Evolutionary conservation across 2,113 vertebrate genomes (phyloP), one percentile per base, ranked within the genome.

Genomic region (Chaetorhynchus papuensis): DNA sequence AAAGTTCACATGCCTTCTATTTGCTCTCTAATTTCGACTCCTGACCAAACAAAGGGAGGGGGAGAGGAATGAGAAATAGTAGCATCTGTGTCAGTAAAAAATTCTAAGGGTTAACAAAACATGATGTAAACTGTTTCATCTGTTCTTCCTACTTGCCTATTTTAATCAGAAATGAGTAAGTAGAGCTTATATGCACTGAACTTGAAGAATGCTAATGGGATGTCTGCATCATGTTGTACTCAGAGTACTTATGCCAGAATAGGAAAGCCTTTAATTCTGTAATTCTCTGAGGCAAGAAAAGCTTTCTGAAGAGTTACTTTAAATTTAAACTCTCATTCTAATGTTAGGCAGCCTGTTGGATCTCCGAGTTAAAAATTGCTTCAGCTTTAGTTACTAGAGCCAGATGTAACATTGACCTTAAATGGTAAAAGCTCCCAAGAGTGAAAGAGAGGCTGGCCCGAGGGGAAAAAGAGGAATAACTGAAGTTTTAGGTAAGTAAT

Each of bases 401-500:
- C 98, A 98, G 98, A 98, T 98, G 98, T 98, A 99, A 98, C 98
- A 98, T 99, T 99, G 99, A 99, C 99, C 99, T 99, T 99, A 99
- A 99, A 99, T 99, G 99, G 99, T 99, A 99, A 99, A 99, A 99
- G 99, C 99, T 99, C 99, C 99, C 98, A 98, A 98, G 99, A 99
- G 99, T 99, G 98, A 98, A 98, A 98, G 98, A 98, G 99, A 99
- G 98, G 98, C 98, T 99, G 98, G 98, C 98, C 98, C 96, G 97
- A 97, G 97, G 97, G 97, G 97, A 96, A 97, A 97, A 98, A 98
- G 97, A 97, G 95, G 97, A 98, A 98, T 98, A 98, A 98, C 98
- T 97, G 96, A 80, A 98, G 97, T 98, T 99, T 99, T 99, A 98
- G 98, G 98, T 98, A 98, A 98, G 98, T 98, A 98, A 97, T 97